Base-by-base conservation (phyloP, 2,113 vertebrate species). In the Phoxinus phoxinus region DNA sequence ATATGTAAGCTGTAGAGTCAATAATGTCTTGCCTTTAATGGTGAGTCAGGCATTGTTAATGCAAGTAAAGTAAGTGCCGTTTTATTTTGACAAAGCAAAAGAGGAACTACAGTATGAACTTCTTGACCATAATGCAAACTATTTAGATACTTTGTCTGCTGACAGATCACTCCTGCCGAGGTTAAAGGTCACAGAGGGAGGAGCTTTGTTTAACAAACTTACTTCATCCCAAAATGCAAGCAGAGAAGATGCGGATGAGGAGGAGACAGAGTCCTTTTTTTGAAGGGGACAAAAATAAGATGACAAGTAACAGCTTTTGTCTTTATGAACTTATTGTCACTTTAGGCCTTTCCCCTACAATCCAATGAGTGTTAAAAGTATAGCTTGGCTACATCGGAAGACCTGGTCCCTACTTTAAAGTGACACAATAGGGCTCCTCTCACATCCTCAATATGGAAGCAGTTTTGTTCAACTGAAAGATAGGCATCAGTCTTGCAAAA, bases 161-260 rank as follows among this genome's bases (percentile, higher is more conserved):
- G 86, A 89, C 74, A 41, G 78, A 75, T 86, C 56, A 78, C n/a
- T 87, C 73, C 67, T 13, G 37, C 59, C 9, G 3, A 84, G 80
- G 77, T 88, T 85, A 86, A 86, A 79, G 44, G 61, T 81, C 35
- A 71, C 17, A 15, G 30, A 58, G 41, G 82, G 37, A 37, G 74
- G 87, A 91, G 90, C 85, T 88, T 88, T 69, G 81, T 81, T 84
- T 46, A 81, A 63, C 88, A 91, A 86, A 95, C 95, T 95, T 94
- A 94, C 95, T 94, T 94, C 95, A 93, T 95, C 95, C 94, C 94
- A 94, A 92, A 94, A 94, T 90, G 94, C 94, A 93, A 94, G 94
- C 87, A 94, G 95, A 93, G 94, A 95, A 90, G 94, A 94, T 53
- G 90, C 85, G 89, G 93, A 95, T 19, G 94, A 94, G 87, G 95